These are phyloP conservation scores for Lanius ludovicianus DNA, from an alignment of 2,113 vertebrate genomes.

Conservation along the genomic window DNA sequence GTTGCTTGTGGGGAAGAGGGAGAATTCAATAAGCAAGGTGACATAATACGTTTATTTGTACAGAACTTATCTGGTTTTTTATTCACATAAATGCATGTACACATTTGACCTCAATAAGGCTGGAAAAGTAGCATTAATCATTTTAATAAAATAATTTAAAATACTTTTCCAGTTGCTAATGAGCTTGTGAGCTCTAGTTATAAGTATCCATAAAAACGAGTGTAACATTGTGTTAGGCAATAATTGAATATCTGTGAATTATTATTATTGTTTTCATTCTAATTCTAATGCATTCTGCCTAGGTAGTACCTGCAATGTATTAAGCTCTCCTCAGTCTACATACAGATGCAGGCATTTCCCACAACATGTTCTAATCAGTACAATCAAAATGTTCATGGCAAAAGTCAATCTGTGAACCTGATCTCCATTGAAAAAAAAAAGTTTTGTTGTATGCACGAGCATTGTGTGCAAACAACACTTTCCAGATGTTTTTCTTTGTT, in stretches of 20 bases:
- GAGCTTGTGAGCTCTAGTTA: not conserved
- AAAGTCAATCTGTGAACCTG: accelerated
- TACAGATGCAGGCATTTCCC: not conserved
- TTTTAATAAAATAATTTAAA: conserved; percentile 24
- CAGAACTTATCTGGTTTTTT: not conserved
- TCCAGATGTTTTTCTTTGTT: not conserved
- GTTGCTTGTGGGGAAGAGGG: not conserved
- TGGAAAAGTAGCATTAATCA: conserved; percentile 4
- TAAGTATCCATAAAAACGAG: conserved; percentile 25
- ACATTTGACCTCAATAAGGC: not conserved
- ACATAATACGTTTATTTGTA: not conserved
- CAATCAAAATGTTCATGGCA: not conserved
- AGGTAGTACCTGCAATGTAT: not conserved
- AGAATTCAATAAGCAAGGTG: not conserved
- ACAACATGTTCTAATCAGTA: not conserved
- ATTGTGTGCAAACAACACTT: accelerated
- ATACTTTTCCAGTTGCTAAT: not conserved
- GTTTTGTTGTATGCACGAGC: not conserved
- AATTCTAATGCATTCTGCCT: not conserved
- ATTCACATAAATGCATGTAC: not conserved
- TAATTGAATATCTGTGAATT: conserved; percentile 44
- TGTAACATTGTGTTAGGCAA: not conserved
- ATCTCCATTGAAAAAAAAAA: not conserved
- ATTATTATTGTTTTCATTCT: conserved; percentile 33
- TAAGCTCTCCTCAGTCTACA: not conserved